Base-by-base conservation (phyloP, 2,113 vertebrate species). In the Tupaia tana region DNA sequence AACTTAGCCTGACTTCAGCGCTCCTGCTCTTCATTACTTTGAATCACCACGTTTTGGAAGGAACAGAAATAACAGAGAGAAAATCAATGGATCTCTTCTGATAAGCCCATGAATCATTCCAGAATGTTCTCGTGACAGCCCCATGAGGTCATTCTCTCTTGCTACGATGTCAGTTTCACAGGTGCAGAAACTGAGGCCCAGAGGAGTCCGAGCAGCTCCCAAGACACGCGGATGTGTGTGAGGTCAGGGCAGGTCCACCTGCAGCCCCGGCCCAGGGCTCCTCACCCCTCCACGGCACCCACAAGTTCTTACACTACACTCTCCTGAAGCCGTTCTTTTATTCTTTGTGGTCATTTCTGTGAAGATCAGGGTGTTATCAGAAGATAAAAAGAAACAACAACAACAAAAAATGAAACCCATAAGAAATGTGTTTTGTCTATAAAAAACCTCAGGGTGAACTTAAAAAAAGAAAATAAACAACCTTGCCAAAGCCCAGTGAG, bases 401-500 rank as follows among this genome's bases (percentile, higher is more conserved):
- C 43, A 43, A 43, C 43, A 43, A 20, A 77, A 93, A 95, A 63
- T 69, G 64, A 79, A 95, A 63, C 59, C 59, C 73, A 13, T 63
- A 89, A 86, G 87, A 96, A 96, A 89, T 25, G 63, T 11, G 77
- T 64, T 84, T 93, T 54, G 83, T 84, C 71, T 92, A 63, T n/a
- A 29, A 95, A 95, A 96, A 94, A 78, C 43, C 79, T 52, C 63
- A 19, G 59, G 56, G 59, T 84, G 85, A 95, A 92, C 85, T 86
- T 79, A 19, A 82, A 89, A 82, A 90, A 81, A 80, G 63, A 91
- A 90, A 94, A 95, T 16, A 86, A 93, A 87, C 91, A 75, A 59
- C 19, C 29, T 25, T 3, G 31, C 27, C 8, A 95, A 95, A 59
- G 84, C 79, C 29, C 16, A 56, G 84, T 0, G 29, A 59, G 34